A percentile compares a stretch with the other conserved stretches of the same genome.
Conservation (phyloP, 2,888 invertebrate species). For the Coelinius sp. region DNA sequence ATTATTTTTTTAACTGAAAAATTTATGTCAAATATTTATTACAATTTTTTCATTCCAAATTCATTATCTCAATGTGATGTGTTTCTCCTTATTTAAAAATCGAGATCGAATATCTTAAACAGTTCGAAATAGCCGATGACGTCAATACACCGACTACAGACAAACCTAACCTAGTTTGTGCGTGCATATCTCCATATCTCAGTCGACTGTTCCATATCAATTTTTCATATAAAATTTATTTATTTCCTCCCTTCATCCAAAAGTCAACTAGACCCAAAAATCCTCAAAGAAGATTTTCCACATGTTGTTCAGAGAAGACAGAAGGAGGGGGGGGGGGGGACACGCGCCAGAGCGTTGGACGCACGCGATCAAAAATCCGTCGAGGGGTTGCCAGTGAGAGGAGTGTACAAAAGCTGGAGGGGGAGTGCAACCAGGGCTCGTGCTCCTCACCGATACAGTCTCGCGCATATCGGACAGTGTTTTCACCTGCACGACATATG, state of each 20-base stretch:
- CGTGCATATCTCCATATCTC: too few relatives aligned
- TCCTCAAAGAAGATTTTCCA: constrained; percentile 12
- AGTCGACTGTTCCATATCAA: too few relatives aligned
- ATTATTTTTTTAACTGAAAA: too few relatives aligned
- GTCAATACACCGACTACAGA: too few relatives aligned
- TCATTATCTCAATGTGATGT: too few relatives aligned
- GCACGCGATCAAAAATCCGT: constrained; percentile 22
- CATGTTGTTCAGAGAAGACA: not conserved
- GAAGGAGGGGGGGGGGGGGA: not conserved
- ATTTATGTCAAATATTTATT: too few relatives aligned
- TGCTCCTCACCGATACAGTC: constrained; percentile 32
- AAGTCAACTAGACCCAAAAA: not conserved
- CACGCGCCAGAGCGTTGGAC: constrained; percentile 18
- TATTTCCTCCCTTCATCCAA: not conserved
- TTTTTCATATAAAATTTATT: too few relatives aligned
- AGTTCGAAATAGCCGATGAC: too few relatives aligned
- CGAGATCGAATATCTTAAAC: too few relatives aligned
- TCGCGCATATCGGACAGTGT: constrained; percentile 44
- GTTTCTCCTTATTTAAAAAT: too few relatives aligned
- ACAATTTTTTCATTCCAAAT: too few relatives aligned
- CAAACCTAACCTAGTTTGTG: too few relatives aligned
- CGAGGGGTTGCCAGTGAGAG: constrained; percentile 28
- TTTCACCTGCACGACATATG: constrained; percentile 67
- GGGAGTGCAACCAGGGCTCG: not conserved
- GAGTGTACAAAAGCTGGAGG: not conserved